These are phyloP conservation scores for Patiria miniata DNA, from an alignment of 35 echinoderm and acorn worm species.

Conservation along the genomic window DNA sequence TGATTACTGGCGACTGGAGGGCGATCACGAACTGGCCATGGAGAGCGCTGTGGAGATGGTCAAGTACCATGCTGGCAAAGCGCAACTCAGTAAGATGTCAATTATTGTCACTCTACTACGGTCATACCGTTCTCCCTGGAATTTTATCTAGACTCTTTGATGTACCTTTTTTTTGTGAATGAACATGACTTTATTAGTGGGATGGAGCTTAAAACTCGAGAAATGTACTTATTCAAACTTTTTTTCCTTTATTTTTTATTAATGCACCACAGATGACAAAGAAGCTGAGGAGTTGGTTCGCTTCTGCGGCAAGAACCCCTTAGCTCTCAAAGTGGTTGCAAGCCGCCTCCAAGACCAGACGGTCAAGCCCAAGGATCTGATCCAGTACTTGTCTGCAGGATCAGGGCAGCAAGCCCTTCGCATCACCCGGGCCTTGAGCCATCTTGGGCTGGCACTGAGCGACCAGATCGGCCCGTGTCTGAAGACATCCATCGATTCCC, in stretches of 20 bases:
- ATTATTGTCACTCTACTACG: too few relatives aligned
- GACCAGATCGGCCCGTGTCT: conserved; percentile 73
- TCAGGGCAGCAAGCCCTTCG: conserved; percentile 31
- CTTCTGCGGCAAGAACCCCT: conserved; percentile 78
- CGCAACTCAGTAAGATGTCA: conserved; percentile 6
- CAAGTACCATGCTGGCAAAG: conserved; percentile 71
- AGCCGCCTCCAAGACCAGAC: conserved; percentile 80
- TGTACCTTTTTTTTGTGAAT: too few relatives aligned
- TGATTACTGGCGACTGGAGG: conserved; percentile 68
- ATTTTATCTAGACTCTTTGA: too few relatives aligned
- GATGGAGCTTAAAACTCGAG: not conserved
- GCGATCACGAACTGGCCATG: conserved; percentile 70
- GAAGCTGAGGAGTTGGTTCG: conserved; percentile 48
- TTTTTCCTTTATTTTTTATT: too few relatives aligned
- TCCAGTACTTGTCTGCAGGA: conserved; percentile 51
- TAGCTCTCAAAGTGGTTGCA: conserved; percentile 78
- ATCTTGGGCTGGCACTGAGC: conserved; percentile 54
- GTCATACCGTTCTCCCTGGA: too few relatives aligned
- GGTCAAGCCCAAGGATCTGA: conserved; percentile 71
- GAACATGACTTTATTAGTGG: too few relatives aligned
- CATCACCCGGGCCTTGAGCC: conserved; percentile 63
- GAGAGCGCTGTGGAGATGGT: conserved; percentile 78
- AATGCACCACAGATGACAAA: conserved; percentile 8
- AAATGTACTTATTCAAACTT: not conserved
- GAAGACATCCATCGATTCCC: conserved; percentile 50